Base-by-base conservation (phyloP, 2,797 vertebrate species). In the Acrossocheilus wenchowensis region DNA sequence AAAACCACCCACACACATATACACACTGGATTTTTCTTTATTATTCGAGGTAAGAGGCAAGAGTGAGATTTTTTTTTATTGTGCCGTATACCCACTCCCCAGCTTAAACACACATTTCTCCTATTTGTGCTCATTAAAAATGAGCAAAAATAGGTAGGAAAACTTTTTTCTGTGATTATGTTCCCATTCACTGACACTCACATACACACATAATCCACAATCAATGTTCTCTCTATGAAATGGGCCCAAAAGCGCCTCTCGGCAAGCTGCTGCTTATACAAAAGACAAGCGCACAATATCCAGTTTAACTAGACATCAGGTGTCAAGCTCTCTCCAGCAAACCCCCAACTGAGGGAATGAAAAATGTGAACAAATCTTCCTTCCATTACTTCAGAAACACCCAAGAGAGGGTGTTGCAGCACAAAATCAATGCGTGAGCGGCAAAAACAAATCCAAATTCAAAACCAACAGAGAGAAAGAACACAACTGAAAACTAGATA, bases 291-390 rank as follows among this genome's bases (percentile, higher is more conserved):
- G 1, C 72, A 81, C 72, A 50, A 74, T 34, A 57, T 86, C 36
- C 34, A 45, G 69, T 50, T 48, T 45, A 68, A 54, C 19, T 23
- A 75, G 73, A 71, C 89, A 64, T 83, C 87, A 87, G 75, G 83
- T 88, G 89, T 72, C 41, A 81, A 71, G 79, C 45, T 90, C 48
- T 83, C 36, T 75, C 34, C 23, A 73, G 39, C 17, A 87, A 86
- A 72, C 50, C 52, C 82, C 82, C 75, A 81, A 74, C 85, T 30
- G 71, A 80, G 75, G 14, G 80, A 85, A 57, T 30, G 17, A 87
- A 89, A 81, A 94, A 93, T 87, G 90, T 84, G 91, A 92, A 93
- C 91, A 94, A 93, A 93, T 93, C 90, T 92, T 86, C 62, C 88
- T 87, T 93, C 86, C 62, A 85, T 92, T 92, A 90, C 91, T 92